Evolutionary conservation across 2,888 invertebrate genomes (phyloP).

Genomic region (Mimachlamys varia): DNA sequence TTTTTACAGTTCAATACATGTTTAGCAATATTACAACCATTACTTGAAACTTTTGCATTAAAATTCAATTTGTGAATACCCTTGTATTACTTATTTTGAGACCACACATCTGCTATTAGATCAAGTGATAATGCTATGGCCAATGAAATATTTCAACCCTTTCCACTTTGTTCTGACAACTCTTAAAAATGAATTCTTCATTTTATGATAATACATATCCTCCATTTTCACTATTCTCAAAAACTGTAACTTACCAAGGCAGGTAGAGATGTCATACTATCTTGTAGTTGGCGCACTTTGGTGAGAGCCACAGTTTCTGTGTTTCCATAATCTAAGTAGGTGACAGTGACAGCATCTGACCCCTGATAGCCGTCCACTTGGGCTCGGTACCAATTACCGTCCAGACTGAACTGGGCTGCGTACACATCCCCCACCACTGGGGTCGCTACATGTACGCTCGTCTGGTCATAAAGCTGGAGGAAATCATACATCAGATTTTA

Average conservation of each 20-base stretch:
- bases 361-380: slow-evolving; percentile 53
- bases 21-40: too few species aligned
- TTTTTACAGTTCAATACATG: too few species aligned
- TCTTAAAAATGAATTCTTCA: too few species aligned
- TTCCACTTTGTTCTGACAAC: too few species aligned
- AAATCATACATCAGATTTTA: neutral
- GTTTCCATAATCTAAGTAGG: slow-evolving; percentile 71
- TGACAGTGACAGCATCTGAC: slow-evolving; percentile 51
- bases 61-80: too few species aligned
- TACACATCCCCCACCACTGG: slow-evolving; percentile 59
- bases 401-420: slow-evolving; percentile 65
- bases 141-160: too few species aligned
- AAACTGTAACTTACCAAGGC: slow-evolving; percentile 57
- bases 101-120: too few species aligned
- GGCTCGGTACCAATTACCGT: slow-evolving; percentile 64
- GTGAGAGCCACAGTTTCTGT: slow-evolving; percentile 53
- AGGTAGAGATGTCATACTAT: slow-evolving; percentile 55
- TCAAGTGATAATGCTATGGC: too few species aligned
- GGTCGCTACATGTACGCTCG: slow-evolving; percentile 7
- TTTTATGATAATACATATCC: too few species aligned
- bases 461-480: slow-evolving; percentile 39
- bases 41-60: too few species aligned
- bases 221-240: too few species aligned
- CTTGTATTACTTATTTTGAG: too few species aligned
- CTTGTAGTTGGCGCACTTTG: slow-evolving; percentile 57